Evolutionary conservation across 2,888 invertebrate genomes (phyloP).

Genomic region (Epirrita christyi): DNA sequence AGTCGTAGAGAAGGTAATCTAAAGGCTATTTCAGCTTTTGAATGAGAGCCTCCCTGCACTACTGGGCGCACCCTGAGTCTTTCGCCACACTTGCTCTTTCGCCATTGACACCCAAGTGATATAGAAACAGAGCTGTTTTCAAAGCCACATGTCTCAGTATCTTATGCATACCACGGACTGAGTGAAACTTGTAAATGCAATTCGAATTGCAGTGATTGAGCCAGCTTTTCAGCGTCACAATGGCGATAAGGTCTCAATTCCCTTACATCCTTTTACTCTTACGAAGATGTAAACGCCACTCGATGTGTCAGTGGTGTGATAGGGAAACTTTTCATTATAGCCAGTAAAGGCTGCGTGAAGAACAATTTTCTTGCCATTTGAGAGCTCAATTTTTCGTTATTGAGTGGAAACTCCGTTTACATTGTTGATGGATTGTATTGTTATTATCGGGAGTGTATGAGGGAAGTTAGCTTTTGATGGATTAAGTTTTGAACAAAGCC

Average conservation of each 20-base stretch:
- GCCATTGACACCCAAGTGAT: no score
- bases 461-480: slow-evolving; percentile 21
- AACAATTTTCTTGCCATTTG: slow-evolving; percentile 78
- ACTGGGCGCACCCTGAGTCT: no score
- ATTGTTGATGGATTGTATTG: slow-evolving; percentile 60
- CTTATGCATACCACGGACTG: no score
- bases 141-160: no score
- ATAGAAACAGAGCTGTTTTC: no score
- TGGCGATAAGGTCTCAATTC: slow-evolving; percentile 59
- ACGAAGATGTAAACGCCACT: slow-evolving; percentile 80
- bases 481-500: slow-evolving; percentile 24
- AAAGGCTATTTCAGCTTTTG: no score
- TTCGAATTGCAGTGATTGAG: neutral
- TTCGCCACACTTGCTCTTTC: no score
- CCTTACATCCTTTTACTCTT: slow-evolving; percentile 67
- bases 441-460: slow-evolving; percentile 36
- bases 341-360: slow-evolving; percentile 55
- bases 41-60: no score
- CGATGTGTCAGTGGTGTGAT: slow-evolving; percentile 79
- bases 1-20: no score
- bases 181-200: neutral
- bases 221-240: neutral
- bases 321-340: slow-evolving; percentile 81
- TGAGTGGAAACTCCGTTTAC: slow-evolving; percentile 65
- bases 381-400: slow-evolving; percentile 77